A percentile compares a stretch with the other conserved stretches of the same genome.
Conservation (phyloP, 2,113 vertebrate genomes). For the Setophaga kirtlandii region DNA sequence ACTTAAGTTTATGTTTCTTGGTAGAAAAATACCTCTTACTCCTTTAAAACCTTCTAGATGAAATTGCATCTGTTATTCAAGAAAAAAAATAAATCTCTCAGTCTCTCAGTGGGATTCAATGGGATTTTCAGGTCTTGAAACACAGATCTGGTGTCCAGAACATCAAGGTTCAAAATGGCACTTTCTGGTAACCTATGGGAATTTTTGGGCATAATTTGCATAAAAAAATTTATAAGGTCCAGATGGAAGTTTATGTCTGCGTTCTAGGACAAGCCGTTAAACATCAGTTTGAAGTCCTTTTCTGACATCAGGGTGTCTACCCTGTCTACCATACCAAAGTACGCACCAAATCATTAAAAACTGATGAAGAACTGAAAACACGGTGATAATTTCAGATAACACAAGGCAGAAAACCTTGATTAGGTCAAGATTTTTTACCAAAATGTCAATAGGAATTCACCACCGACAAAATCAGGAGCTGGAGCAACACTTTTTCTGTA, state of each 20-base stretch:
- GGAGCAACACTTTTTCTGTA: background rate
- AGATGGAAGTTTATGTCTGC: background rate
- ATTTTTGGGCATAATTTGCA: background rate
- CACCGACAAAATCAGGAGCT: background rate
- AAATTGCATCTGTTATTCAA: background rate
- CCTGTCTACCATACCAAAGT: background rate
- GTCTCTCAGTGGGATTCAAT: background rate
- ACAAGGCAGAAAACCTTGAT: background rate
- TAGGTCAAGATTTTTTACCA: background rate
- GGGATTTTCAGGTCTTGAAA: background rate
- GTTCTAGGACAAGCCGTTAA: background rate
- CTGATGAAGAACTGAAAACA: background rate
- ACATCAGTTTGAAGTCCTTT: background rate
- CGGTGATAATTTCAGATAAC: background rate
- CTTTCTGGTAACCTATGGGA: background rate
- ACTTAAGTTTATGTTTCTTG: background rate
- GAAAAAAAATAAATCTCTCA: background rate
- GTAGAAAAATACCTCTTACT: background rate
- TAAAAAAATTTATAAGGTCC: background rate
- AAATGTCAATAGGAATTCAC: background rate
- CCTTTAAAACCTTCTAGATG: background rate
- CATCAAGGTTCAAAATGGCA: background rate
- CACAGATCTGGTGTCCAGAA: background rate
- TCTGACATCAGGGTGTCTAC: background rate
- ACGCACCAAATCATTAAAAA: background rate